These are phyloP conservation scores for Harpagifer antarcticus DNA, from an alignment of 2,797 vertebrate genomes.

Conservation along the genomic window DNA sequence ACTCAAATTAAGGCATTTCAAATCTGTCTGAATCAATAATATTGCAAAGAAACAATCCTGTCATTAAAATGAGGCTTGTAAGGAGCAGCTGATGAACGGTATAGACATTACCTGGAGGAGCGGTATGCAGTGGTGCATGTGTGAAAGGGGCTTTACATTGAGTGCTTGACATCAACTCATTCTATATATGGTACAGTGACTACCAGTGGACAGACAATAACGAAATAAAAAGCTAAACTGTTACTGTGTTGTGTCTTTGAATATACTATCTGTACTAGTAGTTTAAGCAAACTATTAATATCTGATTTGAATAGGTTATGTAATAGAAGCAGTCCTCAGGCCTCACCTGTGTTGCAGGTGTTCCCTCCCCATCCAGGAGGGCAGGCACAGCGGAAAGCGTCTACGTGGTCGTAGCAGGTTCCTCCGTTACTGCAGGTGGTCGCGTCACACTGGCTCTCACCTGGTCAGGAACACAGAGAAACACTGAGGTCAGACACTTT, in stretches of 20 bases:
- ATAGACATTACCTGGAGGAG: no score
- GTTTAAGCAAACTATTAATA: background rate
- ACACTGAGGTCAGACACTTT: background rate
- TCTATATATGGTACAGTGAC: background rate
- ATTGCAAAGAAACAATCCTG: background rate
- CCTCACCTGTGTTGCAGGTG: conserved; percentile 93
- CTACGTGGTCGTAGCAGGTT: conserved; percentile 93
- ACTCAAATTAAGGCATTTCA: background rate
- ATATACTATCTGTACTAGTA: background rate
- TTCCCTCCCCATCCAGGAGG: conserved; percentile 92
- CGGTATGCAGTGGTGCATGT: no score
- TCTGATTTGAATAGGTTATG: background rate
- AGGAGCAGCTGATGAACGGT: background rate
- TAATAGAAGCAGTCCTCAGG: background rate
- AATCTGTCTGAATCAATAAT: background rate
- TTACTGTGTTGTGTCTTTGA: background rate
- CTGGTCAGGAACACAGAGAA: conserved; percentile 68
- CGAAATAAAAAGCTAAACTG: background rate
- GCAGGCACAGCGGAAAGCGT: conserved; percentile 93
- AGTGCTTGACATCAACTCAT: background rate
- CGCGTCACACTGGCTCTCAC: conserved; percentile 93
- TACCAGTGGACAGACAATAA: background rate
- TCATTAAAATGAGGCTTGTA: background rate
- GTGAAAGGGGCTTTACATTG: background rate
- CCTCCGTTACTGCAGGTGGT: conserved; percentile 96